Conservation (phyloP, 2,113 vertebrate species). For the Upupa epops region DNA sequence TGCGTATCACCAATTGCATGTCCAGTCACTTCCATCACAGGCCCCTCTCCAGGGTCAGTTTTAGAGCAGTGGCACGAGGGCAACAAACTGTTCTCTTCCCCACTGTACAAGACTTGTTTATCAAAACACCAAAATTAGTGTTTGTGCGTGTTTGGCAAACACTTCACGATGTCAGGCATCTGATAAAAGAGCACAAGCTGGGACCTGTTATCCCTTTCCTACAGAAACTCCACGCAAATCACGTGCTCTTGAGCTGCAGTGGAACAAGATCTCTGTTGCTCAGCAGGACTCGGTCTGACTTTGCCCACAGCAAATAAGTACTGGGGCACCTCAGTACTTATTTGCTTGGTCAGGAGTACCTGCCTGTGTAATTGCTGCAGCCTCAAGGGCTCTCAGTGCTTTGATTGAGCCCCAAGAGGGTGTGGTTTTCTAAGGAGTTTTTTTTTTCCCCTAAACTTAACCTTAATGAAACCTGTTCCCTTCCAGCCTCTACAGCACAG, state of each 20-base stretch:
- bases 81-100: not conserved
- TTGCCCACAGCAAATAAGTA: not conserved
- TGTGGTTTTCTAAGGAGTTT: not conserved
- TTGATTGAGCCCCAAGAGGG: not conserved
- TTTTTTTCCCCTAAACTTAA: not conserved
- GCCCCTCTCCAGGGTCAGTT: not conserved
- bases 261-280: not conserved
- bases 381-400: not conserved
- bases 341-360: not conserved
- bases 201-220: constrained; percentile 19
- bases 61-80: not conserved
- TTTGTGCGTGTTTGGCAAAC: not conserved
- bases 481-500: not conserved
- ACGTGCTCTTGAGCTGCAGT: not conserved
- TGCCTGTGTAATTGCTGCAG: not conserved
- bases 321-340: not conserved
- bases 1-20: not conserved
- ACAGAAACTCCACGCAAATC: not conserved
- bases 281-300: not conserved
- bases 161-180: not conserved
- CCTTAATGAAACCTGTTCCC: not conserved
- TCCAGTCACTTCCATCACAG: not conserved
- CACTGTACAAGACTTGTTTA: not conserved
- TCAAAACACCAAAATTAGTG: not conserved
- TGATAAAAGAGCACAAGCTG: constrained; percentile 55